Base-by-base conservation (phyloP, 2,113 vertebrate genomes). In the Sceloporus tristichus region DNA sequence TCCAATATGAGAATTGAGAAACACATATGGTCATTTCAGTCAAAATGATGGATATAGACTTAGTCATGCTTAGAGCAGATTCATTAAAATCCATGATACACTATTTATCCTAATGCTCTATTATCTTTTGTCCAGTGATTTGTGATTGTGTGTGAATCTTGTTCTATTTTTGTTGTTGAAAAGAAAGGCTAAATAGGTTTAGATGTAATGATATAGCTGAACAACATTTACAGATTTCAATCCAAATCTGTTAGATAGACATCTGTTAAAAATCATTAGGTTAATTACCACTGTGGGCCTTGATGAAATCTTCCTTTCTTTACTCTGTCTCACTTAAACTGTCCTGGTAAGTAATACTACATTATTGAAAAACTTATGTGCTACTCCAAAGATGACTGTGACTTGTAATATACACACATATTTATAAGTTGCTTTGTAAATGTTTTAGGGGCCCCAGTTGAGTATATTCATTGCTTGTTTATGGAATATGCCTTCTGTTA, bases 251-350 rank as follows among this genome's bases (percentile, higher is more conserved):
- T 85, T 74, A 85, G 68, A 2, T 75, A 54, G 68, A 85, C 62
- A 53, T 18, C 80, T 79, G 42, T 87, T 93, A 88, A 94, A 89
- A 38, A 70, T 59, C 25, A 87, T 70, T 82, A 14, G n/a, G 85
- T 91, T 84, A 91, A 87, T 53, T 9, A 75, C 40, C 87, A 81
- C 81, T 92, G 42, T 29, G 21, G 4, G 38, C 80, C 62, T 75
- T 80, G 86, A 89, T 80, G 56, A 34, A 5, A 1, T 87, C 85
- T 10, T 86, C 62, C 5, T 54, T 73, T 84, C 29, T 73, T 89
- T 29, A 81, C 75, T 85, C 73, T 77, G 18, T 54, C 38, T 10
- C 82, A 84, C 87, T 82, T 81, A 79, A 88, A 86, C 75, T 90
- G 48, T 66, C 93, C 1, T 40, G 88, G 89, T 54, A 80, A 0